phyloP scores from a whole-genome alignment of 2,888 invertebrate species.

The Ariolimax columbianus region DNA sequence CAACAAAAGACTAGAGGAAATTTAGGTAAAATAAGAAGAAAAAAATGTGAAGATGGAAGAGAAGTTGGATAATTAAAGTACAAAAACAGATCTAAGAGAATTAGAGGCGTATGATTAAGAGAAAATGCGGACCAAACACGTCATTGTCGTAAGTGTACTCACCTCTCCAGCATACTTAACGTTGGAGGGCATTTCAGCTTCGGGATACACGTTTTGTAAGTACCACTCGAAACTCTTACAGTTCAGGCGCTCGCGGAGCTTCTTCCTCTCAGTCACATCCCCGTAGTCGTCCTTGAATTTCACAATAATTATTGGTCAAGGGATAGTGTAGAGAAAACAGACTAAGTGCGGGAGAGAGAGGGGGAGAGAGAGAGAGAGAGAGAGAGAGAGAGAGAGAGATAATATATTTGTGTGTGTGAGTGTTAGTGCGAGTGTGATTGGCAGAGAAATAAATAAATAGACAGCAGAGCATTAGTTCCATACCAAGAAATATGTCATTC shows the following conservation, averaged over 20 bases:
- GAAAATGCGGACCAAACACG: no score
- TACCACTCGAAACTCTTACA: conserved; percentile 70
- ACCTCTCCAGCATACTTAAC: conserved; percentile 54
- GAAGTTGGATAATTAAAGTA: no score
- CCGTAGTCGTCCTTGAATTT: conserved; percentile 61
- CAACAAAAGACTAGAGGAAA: no score
- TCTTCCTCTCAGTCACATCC: conserved; percentile 64
- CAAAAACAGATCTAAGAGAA: no score
- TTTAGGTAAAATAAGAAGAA: no score
- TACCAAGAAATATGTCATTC: no score
- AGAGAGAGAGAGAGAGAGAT: neutral
- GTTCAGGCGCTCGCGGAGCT: conserved; percentile 60
- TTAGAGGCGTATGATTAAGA: no score
- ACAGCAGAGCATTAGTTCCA: no score
- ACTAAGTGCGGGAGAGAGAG: neutral
- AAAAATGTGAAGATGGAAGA: no score
- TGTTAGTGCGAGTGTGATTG: no score
- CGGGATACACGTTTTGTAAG: conserved; percentile 64
- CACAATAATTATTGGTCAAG: neutral
- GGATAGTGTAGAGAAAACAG: neutral
- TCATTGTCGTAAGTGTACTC: conserved; percentile 2
- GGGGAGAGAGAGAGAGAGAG: neutral
- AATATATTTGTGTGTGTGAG: no score
- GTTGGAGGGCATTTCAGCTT: conserved; percentile 6
- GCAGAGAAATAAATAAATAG: no score